Conservation (phyloP, 2,888 invertebrate species). For the Euphydryas editha region DNA sequence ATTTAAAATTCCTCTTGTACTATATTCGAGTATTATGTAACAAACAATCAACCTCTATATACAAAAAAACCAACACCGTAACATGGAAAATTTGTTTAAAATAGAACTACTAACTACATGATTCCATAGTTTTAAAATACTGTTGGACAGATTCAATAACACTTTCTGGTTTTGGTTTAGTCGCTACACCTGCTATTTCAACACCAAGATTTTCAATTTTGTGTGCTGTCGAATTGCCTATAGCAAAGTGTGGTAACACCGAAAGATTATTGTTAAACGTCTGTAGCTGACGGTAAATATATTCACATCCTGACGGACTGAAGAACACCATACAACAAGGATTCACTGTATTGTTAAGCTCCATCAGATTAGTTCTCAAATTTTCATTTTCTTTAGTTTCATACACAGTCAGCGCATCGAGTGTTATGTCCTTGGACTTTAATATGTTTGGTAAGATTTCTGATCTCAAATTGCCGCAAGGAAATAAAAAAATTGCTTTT, state of each 20-base stretch:
- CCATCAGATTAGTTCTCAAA: slow-evolving; percentile 59
- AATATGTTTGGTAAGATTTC: slow-evolving; percentile 63
- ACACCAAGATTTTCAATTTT: slow-evolving; percentile 73
- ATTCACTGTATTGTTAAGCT: slow-evolving; percentile 52
- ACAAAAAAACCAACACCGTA: slow-evolving; percentile 49
- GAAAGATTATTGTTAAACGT: slow-evolving; percentile 67
- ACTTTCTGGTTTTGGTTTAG: slow-evolving; percentile 61
- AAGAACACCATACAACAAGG: slow-evolving; percentile 74
- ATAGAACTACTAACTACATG: slow-evolving; percentile 46
- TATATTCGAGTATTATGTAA: slow-evolving; percentile 36
- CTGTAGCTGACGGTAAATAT: slow-evolving; percentile 70
- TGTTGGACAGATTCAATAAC: slow-evolving; percentile 56
- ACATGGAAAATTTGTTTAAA: slow-evolving; percentile 22
- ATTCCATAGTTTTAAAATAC: slow-evolving; percentile 56
- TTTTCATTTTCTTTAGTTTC: slow-evolving; percentile 72
- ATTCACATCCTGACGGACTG: slow-evolving; percentile 76
- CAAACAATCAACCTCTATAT: slow-evolving; percentile 32
- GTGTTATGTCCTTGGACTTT: slow-evolving; percentile 50
- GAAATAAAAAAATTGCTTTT: slow-evolving; percentile 65
- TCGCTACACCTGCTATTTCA: slow-evolving; percentile 72
- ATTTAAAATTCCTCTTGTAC: slow-evolving; percentile 35
- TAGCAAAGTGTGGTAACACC: slow-evolving; percentile 71
- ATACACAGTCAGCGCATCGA: slow-evolving; percentile 70
- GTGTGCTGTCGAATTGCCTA: slow-evolving; percentile 75
- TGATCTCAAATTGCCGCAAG: slow-evolving; percentile 70